Evolutionary conservation across 2,113 vertebrate genomes (phyloP), one percentile per base, ranked within the genome.

Genomic region (Myodes glareolus): DNA sequence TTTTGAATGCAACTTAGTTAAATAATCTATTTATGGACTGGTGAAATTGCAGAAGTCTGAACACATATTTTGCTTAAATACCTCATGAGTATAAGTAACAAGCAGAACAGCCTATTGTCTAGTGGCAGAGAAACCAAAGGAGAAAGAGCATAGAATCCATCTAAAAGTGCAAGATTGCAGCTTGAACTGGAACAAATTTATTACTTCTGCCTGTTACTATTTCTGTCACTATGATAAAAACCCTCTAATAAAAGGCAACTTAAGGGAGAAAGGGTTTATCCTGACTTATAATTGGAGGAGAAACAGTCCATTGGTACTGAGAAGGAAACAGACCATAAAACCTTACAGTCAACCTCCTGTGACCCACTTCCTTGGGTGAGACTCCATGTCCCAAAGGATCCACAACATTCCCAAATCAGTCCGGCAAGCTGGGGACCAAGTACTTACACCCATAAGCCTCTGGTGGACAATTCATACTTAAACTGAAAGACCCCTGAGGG

Each of bases 41-140:
- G 21, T 27, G 4, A 45, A n/a, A 75, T 75, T 4, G 39, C 39
- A 85, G 39, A 96, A 82, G 42, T 61, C 87, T 95, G 63, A 94
- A 93, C 84, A 55, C 45, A 58, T 12, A 90, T 76, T 97, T 91
- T 96, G 45, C 94, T 94, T 94, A 61, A 68, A 93, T 73, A 93
- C 39, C 58, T 96, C 52, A 93, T 77, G 88, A 93, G 19, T 63
- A 92, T 33, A 39, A 47, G 11, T 80, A 68, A 92, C 75, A 92
- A 55, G 68, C 68, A 67, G 42, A 76, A 9, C 42, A 86, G 29
- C 1, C n/a, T 89, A 7, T 50, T 94, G 42, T 65, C 58, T 93
- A 86, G 55, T 47, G 67, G 85, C 9, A 72, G 63, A 95, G 58
- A 92, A 94, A 25, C 1, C 76, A 81, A 39, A 33, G 5, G 63